Percentiles rank a stretch among this genome's conserved stretches.
Conservation (phyloP, 2,113 vertebrate species). For the Candoia aspera region DNA sequence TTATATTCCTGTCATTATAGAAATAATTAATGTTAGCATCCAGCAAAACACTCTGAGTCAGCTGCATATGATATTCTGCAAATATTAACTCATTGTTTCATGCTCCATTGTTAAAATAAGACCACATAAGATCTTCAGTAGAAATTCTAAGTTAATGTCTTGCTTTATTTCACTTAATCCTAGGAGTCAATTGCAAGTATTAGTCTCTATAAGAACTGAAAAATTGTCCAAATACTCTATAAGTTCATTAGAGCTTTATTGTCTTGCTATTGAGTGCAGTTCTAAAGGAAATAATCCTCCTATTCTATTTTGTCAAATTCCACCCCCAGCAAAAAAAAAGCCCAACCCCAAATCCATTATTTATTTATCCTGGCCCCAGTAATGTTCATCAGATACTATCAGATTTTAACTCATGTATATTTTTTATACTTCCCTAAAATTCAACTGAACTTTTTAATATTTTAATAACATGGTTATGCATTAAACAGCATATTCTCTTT, state of each 20-base stretch:
- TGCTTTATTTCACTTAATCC: neutral
- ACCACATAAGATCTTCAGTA: neutral
- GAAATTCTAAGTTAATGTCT: neutral
- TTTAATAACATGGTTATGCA: neutral
- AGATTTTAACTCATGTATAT: neutral
- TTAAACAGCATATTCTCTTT: neutral
- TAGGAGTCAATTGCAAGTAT: neutral
- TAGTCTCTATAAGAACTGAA: neutral
- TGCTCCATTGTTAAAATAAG: neutral
- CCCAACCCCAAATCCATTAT: neutral
- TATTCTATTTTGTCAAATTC: neutral
- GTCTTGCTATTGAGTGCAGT: slow-evolving; percentile 4
- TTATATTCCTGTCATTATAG: neutral
- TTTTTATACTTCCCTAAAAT: neutral
- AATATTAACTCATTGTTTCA: neutral
- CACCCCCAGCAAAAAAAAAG: neutral
- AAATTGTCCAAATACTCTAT: neutral
- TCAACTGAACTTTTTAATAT: neutral
- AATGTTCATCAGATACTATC: neutral
- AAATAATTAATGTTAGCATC: neutral
- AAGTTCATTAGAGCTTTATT: slow-evolving; percentile 19
- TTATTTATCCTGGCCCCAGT: neutral
- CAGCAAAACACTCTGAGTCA: neutral
- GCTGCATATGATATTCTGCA: neutral
- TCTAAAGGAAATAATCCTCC: slow-evolving; percentile 15